Evolutionary conservation across 2,797 vertebrate species (phyloP).

Genomic region (Vipera ursinii): DNA sequence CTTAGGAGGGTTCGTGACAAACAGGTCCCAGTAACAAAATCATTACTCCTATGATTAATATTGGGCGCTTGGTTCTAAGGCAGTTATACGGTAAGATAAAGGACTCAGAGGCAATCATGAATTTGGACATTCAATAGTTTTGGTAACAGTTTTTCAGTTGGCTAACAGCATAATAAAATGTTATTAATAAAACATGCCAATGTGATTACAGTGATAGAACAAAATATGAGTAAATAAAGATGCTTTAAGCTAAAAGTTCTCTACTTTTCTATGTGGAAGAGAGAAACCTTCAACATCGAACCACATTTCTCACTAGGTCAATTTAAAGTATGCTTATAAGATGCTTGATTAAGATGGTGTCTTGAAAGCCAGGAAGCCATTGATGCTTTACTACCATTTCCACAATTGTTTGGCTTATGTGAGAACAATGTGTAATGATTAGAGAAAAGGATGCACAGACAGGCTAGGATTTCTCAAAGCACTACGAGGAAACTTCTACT

Average conservation of each 20-base stretch:
- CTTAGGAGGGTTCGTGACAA: background rate
- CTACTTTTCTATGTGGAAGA: background rate
- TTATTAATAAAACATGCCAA: background rate
- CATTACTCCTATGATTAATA: background rate
- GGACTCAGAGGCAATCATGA: background rate
- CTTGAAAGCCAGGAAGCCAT: background rate
- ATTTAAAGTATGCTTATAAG: background rate
- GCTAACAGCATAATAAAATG: background rate
- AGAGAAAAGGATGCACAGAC: background rate
- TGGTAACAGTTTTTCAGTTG: background rate
- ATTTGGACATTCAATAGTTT: background rate
- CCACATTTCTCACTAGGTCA: background rate
- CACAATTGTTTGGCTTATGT: background rate
- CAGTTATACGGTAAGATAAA: background rate
- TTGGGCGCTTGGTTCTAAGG: too few relatives aligned
- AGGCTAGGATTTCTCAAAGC: background rate
- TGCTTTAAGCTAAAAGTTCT: background rate
- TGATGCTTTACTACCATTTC: background rate
- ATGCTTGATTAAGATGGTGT: background rate
- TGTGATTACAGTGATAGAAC: background rate
- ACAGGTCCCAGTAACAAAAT: background rate
- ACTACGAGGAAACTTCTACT: background rate
- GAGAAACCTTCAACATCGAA: background rate
- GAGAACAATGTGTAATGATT: background rate
- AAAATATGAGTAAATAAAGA: background rate